Conservation (phyloP, 2,888 invertebrate species). For the Syrista parreyssii region DNA sequence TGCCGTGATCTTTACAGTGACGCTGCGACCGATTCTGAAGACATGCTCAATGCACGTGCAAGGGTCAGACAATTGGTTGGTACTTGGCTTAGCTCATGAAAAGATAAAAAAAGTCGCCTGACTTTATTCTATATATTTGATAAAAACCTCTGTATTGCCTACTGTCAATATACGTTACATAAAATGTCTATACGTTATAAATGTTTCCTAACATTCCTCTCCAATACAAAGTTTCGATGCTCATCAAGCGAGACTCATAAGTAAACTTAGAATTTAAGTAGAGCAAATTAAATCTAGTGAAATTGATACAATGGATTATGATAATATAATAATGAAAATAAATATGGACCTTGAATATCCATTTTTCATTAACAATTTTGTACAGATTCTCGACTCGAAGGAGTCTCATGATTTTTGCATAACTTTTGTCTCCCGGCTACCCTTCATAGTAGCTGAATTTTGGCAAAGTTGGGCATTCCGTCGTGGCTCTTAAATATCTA, state of each 20-base stretch:
- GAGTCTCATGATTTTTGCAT: neutral
- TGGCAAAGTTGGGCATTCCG: conserved; percentile 3
- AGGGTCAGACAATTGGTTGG: conserved; percentile 37
- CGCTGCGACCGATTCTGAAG: conserved; percentile 25
- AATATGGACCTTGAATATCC: neutral
- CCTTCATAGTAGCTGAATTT: neutral
- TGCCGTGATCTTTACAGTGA: conserved; percentile 43
- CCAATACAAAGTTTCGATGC: neutral
- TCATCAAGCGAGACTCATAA: neutral
- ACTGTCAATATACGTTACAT: neutral
- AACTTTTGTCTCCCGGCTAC: neutral
- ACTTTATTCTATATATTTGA: neutral
- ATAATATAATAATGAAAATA: neutral
- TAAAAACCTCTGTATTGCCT: neutral
- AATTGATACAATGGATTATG: neutral
- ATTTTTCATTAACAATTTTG: neutral
- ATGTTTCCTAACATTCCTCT: neutral
- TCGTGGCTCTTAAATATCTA: neutral
- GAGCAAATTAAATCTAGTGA: neutral
- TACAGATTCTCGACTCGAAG: neutral
- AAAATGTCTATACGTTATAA: neutral
- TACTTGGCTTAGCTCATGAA: conserved; percentile 28
- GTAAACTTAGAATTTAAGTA: neutral
- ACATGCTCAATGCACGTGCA: conserved; percentile 36
- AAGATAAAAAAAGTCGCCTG: neutral